Conservation (phyloP, 2,797 vertebrate species). For the Anguilla obscura region DNA sequence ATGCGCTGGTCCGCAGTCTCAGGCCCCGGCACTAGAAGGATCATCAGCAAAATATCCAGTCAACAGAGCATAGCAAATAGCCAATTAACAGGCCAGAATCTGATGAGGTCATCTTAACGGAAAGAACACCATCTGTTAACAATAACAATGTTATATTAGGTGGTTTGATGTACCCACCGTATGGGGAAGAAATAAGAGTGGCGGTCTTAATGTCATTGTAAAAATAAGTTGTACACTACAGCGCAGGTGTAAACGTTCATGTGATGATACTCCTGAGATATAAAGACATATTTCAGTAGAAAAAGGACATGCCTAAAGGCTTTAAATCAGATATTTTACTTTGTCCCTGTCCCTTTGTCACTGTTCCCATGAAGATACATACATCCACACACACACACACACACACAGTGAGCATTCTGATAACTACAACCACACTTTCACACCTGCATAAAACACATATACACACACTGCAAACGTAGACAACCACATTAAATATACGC, state of each 20-base stretch:
- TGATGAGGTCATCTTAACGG: not conserved
- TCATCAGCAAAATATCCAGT: not conserved
- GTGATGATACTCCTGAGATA: not conserved
- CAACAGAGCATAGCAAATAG: constrained; percentile 15
- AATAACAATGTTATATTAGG: not conserved
- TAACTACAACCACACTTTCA: not conserved
- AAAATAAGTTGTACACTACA: not conserved
- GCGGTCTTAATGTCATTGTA: not conserved
- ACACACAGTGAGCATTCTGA: not conserved
- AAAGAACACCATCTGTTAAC: constrained; percentile 22
- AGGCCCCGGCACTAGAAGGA: not conserved
- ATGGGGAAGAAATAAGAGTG: not conserved
- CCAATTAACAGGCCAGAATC: constrained; percentile 2
- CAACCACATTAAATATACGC: too few species aligned
- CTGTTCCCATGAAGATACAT: not conserved
- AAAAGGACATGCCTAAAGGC: not conserved
- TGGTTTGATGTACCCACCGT: not conserved
- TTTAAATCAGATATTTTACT: not conserved
- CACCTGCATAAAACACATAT: not conserved
- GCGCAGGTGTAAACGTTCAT: not conserved
- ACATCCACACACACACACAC: not conserved
- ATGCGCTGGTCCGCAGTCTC: not conserved
- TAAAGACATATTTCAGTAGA: not conserved
- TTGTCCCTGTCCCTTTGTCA: not conserved
- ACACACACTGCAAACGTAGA: not conserved